phyloP scores from a whole-genome alignment of 1,140 invertebrate genomes.

The Caerostris extrusa region DNA sequence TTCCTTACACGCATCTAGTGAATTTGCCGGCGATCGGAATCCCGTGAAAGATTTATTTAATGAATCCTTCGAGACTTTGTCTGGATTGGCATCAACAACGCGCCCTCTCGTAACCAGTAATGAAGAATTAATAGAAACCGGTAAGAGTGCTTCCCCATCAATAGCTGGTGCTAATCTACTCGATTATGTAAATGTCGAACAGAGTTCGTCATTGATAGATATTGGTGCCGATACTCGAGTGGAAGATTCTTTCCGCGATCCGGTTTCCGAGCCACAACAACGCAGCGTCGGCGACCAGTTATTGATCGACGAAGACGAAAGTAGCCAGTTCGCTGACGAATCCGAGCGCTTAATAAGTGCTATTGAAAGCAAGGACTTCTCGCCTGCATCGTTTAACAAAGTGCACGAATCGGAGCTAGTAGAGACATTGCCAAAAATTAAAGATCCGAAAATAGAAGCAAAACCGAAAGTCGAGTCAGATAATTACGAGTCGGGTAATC shows the following conservation, averaged over 20 bases:
- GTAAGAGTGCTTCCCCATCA: slow-evolving; percentile 39
- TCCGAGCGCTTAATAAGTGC: slow-evolving; percentile 14
- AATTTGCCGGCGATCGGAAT: slow-evolving; percentile 12
- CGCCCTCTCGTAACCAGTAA: slow-evolving; percentile 70
- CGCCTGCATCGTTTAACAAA: slow-evolving; percentile 32
- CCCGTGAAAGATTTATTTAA: slow-evolving; percentile 2
- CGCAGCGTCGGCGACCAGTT: slow-evolving; percentile 66
- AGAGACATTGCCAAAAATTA: slow-evolving; percentile 66
- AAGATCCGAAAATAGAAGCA: slow-evolving; percentile 72
- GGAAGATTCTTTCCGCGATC: slow-evolving; percentile 73
- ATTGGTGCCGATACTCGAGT: slow-evolving; percentile 72
- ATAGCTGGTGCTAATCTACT: slow-evolving; percentile 59
- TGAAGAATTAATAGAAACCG: slow-evolving; percentile 31
- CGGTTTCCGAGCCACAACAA: slow-evolving; percentile 61
- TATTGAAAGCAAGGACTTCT: neutral
- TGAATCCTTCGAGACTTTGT: slow-evolving; percentile 20
- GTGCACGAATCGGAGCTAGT: slow-evolving; percentile 40
- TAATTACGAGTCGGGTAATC: slow-evolving; percentile 67
- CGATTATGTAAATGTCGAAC: slow-evolving; percentile 60
- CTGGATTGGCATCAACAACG: slow-evolving; percentile 70
- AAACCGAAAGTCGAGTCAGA: slow-evolving; percentile 59
- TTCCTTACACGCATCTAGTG: slow-evolving; percentile 29
- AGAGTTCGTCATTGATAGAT: slow-evolving; percentile 63
- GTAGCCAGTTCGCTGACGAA: neutral
- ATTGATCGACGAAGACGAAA: slow-evolving; percentile 66